phyloP scores from a whole-genome alignment of 2,797 vertebrate species.

The Crypturellus tataupa region DNA sequence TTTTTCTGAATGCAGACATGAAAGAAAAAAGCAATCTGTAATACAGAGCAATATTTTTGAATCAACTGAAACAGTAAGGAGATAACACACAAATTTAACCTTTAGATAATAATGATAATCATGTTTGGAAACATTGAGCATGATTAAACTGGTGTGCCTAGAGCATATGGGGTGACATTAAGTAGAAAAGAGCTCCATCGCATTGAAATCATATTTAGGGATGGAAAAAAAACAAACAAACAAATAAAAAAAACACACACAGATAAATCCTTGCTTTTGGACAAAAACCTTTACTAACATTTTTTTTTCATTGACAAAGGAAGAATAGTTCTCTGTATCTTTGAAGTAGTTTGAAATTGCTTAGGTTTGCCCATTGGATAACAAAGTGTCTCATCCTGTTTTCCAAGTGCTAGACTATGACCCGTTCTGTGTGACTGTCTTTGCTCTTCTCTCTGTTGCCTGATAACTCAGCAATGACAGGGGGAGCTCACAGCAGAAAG shows the following conservation, averaged over 20 bases:
- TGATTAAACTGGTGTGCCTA: background rate
- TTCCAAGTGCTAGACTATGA: background rate
- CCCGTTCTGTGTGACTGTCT: background rate
- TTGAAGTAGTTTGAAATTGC: background rate
- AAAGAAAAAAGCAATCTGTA: background rate
- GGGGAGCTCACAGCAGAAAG: background rate
- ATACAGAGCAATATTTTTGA: background rate
- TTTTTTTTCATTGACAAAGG: background rate
- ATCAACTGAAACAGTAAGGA: background rate
- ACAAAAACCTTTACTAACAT: background rate
- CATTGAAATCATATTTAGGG: background rate
- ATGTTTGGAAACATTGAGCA: background rate
- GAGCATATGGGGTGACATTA: background rate
- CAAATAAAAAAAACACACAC: background rate
- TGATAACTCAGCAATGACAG: background rate
- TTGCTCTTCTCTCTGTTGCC: background rate
- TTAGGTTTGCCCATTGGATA: background rate
- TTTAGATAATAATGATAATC: background rate
- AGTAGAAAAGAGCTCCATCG: background rate
- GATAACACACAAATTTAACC: background rate
- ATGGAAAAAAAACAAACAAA: background rate
- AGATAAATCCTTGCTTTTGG: background rate
- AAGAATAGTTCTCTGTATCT: background rate
- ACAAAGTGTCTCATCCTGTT: background rate
- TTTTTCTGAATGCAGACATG: background rate